Evolutionary conservation across 2,113 vertebrate species (phyloP), one percentile per base, ranked within the genome.

Genomic region (Prunella himalayana): DNA sequence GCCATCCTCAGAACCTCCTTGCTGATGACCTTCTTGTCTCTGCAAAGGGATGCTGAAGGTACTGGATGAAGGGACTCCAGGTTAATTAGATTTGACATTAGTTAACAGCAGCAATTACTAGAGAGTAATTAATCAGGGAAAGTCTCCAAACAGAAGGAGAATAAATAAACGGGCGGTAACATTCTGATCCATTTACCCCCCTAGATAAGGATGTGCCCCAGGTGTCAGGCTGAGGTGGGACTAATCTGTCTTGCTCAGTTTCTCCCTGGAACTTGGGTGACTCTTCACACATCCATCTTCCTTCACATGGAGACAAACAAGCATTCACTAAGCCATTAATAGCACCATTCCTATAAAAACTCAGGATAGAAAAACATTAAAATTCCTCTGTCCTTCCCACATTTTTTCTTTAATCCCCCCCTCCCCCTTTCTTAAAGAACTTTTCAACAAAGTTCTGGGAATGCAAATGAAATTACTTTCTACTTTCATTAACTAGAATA

Each of bases 101-200:
- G 97, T 98, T 98, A 98, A 98, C 98, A 98, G 97, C 97, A 97
- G 97, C 95, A 94, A 98, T 98, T 98, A 98, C 98, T 95, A 97
- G 96, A 95, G 54, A 98, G 97, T 96, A 98, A 99, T 98, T 98
- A 98, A 98, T 99, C 98, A 98, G 98, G 79, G 97, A 97, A 98
- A 98, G 98, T 98, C 98, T 98, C 97, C 97, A 98, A 98, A 98
- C 97, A 98, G 97, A 96, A 98, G 98, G 97, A 97, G 97, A 96
- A 98, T 88, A 98, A 98, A 98, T 98, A 98, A 99, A 98, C 98
- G 64, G 83, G 96, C 39, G 50, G 94, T 82, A 97, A 97, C 94
- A 97, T 94, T 95, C 93, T 80, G 95, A 97, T 96, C 97, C 97
- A 92, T 96, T 96, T 95, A 85, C 88, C 91, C 95, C 92, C 35